Base-by-base conservation (phyloP, 2,888 invertebrate species). In the Beris morrisii region DNA sequence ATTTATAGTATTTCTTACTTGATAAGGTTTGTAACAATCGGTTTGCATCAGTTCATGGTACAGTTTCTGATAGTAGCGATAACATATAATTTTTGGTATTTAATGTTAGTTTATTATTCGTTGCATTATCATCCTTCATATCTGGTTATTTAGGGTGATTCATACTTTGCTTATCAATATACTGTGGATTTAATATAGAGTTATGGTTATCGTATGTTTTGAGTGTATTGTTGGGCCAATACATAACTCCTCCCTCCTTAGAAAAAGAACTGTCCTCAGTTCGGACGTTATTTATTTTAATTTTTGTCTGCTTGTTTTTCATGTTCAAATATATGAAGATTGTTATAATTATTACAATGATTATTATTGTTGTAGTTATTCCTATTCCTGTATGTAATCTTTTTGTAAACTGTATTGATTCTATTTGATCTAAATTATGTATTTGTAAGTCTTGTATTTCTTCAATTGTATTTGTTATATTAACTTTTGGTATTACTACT, bases 231-330 rank as follows among this genome's bases (percentile, higher is more conserved):
- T 22, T 44, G 44, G 9, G 44, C 9, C n/a, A n/a, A 44, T 44
- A 44, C 44, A 44, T 44, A 44, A 44, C 44, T 12, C 44, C 44
- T 44, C 44, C 44, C 44, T 44, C 44, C 44, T 44, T 44, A 44
- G 44, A 44, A 44, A 44, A 44, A 44, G 44, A 44, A 44, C 44
- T 44, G 44, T 44, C 44, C 44, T 44, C 44, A 44, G 44, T 44
- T 44, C 44, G 44, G 44, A 44, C 44, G 44, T 44, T 44, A 44
- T 44, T 44, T 12, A 44, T 44, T 44, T 44, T 44, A 44, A 44
- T 44, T 44, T 44, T 44, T 12, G 44, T 44, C 44, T 44, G 44
- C 9, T n/a, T 9, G n/a, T 44, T 44, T 44, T 44, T 44, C 44
- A n/a, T n/a, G 9, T 44, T 44, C 9, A 44, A 44, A 44, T 44